Evolutionary conservation across 2,888 invertebrate genomes (phyloP).

Genomic region (Schizotus pectinicornis): DNA sequence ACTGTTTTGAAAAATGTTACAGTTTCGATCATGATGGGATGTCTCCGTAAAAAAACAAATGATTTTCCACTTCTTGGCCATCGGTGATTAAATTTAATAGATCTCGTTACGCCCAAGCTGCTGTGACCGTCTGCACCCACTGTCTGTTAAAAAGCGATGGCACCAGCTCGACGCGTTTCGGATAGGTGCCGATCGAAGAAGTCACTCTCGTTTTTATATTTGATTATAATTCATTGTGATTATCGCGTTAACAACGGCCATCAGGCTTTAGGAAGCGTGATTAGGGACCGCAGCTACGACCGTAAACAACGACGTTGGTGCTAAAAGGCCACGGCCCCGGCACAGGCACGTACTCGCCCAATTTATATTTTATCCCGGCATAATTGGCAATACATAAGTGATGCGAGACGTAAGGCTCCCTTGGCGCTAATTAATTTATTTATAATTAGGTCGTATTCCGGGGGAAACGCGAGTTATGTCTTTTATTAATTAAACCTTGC

Average conservation of each 20-base stretch:
- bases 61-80: neutral
- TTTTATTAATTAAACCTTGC: conserved; percentile 1
- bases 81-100: conserved; percentile 23
- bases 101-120: conserved; percentile 20
- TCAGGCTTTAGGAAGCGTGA: conserved; percentile 41
- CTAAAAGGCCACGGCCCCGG: conserved; percentile 6
- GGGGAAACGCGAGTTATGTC: neutral
- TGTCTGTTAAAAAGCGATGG: conserved; percentile 1
- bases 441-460: conserved; percentile 1
- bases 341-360: conserved; percentile 15
- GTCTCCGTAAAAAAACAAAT: too few relatives aligned
- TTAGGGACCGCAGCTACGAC: conserved; percentile 24
- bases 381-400: too few relatives aligned
- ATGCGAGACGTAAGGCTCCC: too few relatives aligned
- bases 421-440: conserved; percentile 7
- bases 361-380: neutral
- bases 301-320: conserved; percentile 26
- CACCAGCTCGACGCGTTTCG: conserved; percentile 11
- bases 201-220: conserved; percentile 36
- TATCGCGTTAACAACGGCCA: conserved; percentile 46
- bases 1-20: too few relatives aligned
- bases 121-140: conserved; percentile 5
- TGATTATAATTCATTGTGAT: conserved; percentile 48
- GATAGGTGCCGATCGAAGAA: conserved; percentile 17
- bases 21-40: too few relatives aligned